phyloP scores from a whole-genome alignment of 2,888 invertebrate genomes.

The Megastigmus dorsalis region DNA sequence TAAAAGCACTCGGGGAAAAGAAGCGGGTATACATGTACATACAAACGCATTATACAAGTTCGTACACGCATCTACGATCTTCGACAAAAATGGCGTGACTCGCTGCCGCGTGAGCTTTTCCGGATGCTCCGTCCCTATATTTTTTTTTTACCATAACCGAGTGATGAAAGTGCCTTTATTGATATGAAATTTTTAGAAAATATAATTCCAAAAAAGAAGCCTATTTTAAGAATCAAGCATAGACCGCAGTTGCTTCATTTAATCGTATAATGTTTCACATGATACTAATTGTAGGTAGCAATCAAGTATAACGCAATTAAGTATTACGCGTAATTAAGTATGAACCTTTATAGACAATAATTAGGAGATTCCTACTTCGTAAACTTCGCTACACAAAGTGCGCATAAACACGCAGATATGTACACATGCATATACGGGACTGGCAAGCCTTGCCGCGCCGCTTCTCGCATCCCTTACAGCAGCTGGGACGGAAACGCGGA shows the following conservation, averaged over 20 bases:
- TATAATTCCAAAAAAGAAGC: too few species aligned
- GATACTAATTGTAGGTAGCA: too few species aligned
- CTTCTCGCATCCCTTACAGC: background rate
- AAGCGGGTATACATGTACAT: background rate
- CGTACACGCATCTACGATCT: conserved; percentile 40
- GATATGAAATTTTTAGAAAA: too few species aligned
- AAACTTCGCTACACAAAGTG: background rate
- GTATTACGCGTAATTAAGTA: background rate
- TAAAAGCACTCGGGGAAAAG: conserved; percentile 57
- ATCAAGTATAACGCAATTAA: too few species aligned
- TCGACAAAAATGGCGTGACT: conserved; percentile 54
- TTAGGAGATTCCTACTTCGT: background rate
- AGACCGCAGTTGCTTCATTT: too few species aligned
- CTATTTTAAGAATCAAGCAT: too few species aligned
- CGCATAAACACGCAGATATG: background rate
- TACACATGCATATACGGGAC: background rate
- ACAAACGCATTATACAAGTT: background rate
- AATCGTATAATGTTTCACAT: too few species aligned
- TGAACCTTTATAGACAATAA: background rate
- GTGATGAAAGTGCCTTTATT: background rate
- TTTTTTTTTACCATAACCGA: background rate
- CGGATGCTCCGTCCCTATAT: background rate
- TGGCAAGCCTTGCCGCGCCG: background rate
- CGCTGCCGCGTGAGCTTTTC: conserved; percentile 35
- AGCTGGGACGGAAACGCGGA: background rate